These are phyloP conservation scores for Siphonodentalium dalli DNA, from an alignment of 2,888 invertebrate genomes.

Conservation along the genomic window DNA sequence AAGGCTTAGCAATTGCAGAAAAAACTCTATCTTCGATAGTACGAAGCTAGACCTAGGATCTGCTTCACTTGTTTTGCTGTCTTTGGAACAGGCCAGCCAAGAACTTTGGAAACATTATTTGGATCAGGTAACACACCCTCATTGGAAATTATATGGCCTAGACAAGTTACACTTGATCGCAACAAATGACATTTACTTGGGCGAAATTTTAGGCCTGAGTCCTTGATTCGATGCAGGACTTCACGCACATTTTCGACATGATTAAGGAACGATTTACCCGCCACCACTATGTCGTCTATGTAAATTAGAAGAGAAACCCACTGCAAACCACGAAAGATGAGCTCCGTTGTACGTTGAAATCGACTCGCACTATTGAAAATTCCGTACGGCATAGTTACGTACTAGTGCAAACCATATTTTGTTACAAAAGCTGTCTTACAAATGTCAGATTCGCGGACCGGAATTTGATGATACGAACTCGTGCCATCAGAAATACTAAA, in stretches of 20 bases:
- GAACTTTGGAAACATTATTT: not conserved
- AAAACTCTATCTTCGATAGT: not conserved
- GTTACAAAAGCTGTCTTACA: too few species aligned
- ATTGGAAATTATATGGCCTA: constrained; percentile 10
- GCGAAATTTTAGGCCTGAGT: not conserved
- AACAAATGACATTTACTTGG: constrained; percentile 1
- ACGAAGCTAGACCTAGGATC: not conserved
- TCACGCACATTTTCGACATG: not conserved
- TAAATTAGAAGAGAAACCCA: too few species aligned
- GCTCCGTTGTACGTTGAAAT: too few species aligned
- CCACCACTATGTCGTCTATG: too few species aligned
- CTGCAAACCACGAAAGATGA: too few species aligned
- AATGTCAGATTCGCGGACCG: too few species aligned
- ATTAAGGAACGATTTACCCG: too few species aligned
- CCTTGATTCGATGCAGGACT: not conserved
- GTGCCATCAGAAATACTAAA: too few species aligned
- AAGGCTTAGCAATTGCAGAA: not conserved
- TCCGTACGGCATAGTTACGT: too few species aligned
- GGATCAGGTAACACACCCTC: constrained; percentile 7
- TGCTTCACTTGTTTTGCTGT: constrained; percentile 3
- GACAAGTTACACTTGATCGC: constrained; percentile 3
- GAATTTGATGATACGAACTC: too few species aligned
- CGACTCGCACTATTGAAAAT: too few species aligned
- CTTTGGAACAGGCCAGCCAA: constrained; percentile 1
- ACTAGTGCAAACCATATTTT: too few species aligned